These are phyloP conservation scores for Hyposoter didymator DNA, from an alignment of 2,888 invertebrate genomes.

Conservation along the genomic window DNA sequence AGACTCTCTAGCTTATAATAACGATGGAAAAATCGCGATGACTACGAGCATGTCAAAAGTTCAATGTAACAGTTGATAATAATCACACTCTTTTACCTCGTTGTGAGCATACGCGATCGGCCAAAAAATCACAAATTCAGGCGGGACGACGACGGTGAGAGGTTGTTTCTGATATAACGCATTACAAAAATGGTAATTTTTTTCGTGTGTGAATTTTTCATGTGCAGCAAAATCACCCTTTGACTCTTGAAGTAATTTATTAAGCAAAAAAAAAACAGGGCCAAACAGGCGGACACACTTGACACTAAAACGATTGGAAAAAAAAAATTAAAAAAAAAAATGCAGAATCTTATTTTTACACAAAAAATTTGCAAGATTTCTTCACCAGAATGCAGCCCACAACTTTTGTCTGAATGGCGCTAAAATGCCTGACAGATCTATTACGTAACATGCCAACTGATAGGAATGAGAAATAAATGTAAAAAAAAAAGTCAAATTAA, in stretches of 20 bases:
- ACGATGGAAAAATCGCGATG: constrained; percentile 30
- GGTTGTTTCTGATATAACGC: constrained; percentile 1
- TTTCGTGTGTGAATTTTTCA: constrained; percentile 65
- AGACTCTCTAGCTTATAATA: constrained; percentile 79
- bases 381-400: neutral
- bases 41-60: constrained; percentile 37
- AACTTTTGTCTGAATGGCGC: neutral
- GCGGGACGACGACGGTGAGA: constrained; percentile 32
- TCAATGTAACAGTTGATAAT: constrained; percentile 38
- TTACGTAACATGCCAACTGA: constrained; percentile 23
- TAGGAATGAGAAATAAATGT: neutral
- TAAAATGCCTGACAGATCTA: neutral
- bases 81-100: constrained; percentile 26
- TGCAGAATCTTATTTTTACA: constrained; percentile 30
- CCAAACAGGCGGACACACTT: neutral
- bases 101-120: constrained; percentile 27
- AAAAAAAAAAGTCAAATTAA: neutral
- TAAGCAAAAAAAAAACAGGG: neutral
- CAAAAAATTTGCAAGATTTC: constrained; percentile 10
- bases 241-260: neutral
- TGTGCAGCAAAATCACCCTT: constrained; percentile 36
- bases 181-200: constrained; percentile 67
- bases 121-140: constrained; percentile 14
- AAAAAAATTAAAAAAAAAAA: neutral
- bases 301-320: constrained; percentile 20